phyloP scores from a whole-genome alignment of 2,888 invertebrate genomes.

The Tipula unca region DNA sequence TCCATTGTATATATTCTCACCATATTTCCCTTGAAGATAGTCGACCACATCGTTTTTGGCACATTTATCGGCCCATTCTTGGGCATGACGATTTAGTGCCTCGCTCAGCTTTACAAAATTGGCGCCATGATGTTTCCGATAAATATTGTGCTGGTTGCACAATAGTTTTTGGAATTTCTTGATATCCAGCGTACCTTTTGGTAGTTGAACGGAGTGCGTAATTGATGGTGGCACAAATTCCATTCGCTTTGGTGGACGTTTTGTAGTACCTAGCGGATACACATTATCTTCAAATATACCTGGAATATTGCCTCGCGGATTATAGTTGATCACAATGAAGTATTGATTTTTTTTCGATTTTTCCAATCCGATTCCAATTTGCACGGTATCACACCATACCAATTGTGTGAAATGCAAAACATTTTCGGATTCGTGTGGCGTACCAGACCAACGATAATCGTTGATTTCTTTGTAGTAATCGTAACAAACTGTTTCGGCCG shows the following conservation, averaged over 20 bases:
- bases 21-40: neutral
- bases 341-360: neutral
- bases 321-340: neutral
- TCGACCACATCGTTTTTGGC: neutral
- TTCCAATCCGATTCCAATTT: neutral
- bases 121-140: neutral
- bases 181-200: neutral
- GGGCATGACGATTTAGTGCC: neutral
- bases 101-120: neutral
- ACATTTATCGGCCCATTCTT: constrained; percentile 14
- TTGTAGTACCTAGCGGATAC: neutral
- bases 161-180: neutral
- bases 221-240: neutral
- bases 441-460: neutral
- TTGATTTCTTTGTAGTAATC: neutral
- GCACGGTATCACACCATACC: neutral
- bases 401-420: neutral
- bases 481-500: neutral
- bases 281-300: neutral
- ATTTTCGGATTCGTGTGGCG: neutral
- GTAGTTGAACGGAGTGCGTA: neutral
- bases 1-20: constrained; percentile 10
- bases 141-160: neutral
- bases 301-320: neutral
- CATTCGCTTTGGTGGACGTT: neutral